Evolutionary conservation across 1,140 invertebrate genomes (phyloP).

Genomic region (Aphelenchoides fujianensis): DNA sequence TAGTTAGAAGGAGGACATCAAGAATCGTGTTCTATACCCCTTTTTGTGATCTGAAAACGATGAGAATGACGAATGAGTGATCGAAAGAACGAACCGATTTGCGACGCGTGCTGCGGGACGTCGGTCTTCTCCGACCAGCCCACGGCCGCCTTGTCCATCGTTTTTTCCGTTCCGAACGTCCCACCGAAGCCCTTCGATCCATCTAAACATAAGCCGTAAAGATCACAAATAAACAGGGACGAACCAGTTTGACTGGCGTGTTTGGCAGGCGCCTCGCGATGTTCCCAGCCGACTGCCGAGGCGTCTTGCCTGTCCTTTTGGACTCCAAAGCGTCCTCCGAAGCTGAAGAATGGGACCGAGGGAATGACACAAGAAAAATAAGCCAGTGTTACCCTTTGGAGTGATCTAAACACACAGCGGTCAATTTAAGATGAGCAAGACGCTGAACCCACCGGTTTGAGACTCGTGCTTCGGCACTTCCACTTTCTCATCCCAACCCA

Average conservation of each 20-base stretch:
- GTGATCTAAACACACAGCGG: slow-evolving; percentile 46
- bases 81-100: slow-evolving; percentile 62
- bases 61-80: too few species aligned
- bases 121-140: slow-evolving; percentile 66
- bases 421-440: too few species aligned
- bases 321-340: slow-evolving; percentile 63
- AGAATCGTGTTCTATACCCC: too few species aligned
- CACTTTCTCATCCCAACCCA: slow-evolving; percentile 67
- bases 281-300: slow-evolving; percentile 71
- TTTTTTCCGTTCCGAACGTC: too few species aligned
- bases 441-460: slow-evolving; percentile 58
- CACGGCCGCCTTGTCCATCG: slow-evolving; percentile 46
- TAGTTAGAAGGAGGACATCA: too few species aligned
- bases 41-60: slow-evolving; percentile 48
- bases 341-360: too few species aligned
- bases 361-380: too few species aligned
- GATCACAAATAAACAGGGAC: too few species aligned
- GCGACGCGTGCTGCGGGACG: slow-evolving; percentile 62
- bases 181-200: too few species aligned
- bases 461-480: slow-evolving; percentile 63
- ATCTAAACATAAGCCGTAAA: too few species aligned
- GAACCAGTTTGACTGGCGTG: slow-evolving; percentile 65
- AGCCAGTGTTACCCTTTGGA: slow-evolving; percentile 56
- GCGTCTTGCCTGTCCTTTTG: slow-evolving; percentile 69
- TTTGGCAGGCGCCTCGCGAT: slow-evolving; percentile 55